Percentiles rank a stretch among this genome's conserved stretches.
Evolutionary conservation across 2,797 vertebrate species (phyloP).

Genomic region (Hephaestus fuliginosus): DNA sequence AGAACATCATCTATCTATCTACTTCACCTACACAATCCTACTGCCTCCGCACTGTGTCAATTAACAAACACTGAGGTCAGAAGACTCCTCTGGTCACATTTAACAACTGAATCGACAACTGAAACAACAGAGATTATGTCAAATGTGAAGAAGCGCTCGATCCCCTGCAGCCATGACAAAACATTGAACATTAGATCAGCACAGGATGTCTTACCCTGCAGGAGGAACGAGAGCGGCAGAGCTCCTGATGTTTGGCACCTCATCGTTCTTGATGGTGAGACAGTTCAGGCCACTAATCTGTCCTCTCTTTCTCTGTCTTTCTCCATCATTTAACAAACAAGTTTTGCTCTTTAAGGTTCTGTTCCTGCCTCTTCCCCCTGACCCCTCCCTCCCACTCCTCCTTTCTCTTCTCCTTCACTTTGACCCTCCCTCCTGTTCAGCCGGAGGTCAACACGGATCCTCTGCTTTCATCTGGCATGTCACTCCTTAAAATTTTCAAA

Average conservation of each 20-base stretch:
- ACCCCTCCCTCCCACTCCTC: constrained; percentile 25
- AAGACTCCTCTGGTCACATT: not conserved
- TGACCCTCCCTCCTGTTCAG: constrained; percentile 19
- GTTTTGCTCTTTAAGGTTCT: constrained; percentile 23
- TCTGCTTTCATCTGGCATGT: constrained; percentile 9
- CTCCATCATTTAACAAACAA: constrained; percentile 22
- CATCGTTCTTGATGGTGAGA: constrained; percentile 39
- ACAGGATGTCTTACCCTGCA: constrained; percentile 57
- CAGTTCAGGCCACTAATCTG: not conserved
- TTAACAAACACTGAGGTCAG: not conserved
- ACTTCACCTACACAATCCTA: not conserved
- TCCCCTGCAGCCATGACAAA: constrained; percentile 1
- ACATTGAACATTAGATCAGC: not conserved
- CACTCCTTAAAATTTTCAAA: constrained; percentile 18
- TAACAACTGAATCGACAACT: not conserved
- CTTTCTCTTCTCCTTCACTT: constrained; percentile 27
- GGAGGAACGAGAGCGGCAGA: constrained; percentile 18
- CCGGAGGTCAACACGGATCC: constrained; percentile 38
- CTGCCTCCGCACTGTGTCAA: not conserved
- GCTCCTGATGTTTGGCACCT: constrained; percentile 49
- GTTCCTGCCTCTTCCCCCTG: constrained; percentile 48
- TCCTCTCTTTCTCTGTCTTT: not conserved
- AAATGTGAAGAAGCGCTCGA: not conserved
- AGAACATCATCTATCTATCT: not conserved
- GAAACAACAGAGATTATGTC: not conserved